phyloP scores from a whole-genome alignment of 2,888 invertebrate species.

The Nomada ferruginata region DNA sequence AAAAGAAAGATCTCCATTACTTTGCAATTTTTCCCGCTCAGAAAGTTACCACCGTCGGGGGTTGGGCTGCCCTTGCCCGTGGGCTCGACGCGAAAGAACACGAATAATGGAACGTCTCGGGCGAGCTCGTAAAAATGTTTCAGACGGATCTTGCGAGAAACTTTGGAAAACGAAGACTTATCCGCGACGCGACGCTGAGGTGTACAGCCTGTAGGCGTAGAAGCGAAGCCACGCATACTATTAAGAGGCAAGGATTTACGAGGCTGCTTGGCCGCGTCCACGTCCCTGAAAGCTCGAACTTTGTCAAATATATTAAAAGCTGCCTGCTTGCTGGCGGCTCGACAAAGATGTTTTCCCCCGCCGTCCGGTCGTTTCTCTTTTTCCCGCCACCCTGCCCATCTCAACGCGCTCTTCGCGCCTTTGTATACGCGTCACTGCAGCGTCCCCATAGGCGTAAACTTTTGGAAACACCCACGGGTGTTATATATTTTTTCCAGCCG shows the following conservation, averaged over 20 bases:
- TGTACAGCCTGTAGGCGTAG: constrained; percentile 32
- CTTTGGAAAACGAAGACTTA: constrained; percentile 68
- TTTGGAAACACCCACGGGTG: constrained; percentile 22
- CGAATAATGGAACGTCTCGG: constrained; percentile 42
- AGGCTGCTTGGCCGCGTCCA: constrained; percentile 48
- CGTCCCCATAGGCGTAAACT: constrained; percentile 55
- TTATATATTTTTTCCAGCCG: not conserved
- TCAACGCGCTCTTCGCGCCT: constrained; percentile 22
- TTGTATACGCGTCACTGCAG: constrained; percentile 29
- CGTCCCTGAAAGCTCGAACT: constrained; percentile 73
- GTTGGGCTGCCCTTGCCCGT: not conserved
- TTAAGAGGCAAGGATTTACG: constrained; percentile 64
- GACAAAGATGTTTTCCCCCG: constrained; percentile 63
- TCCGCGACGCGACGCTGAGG: constrained; percentile 32
- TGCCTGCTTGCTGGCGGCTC: constrained; percentile 59
- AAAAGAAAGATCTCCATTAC: not conserved
- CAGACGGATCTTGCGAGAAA: constrained; percentile 51
- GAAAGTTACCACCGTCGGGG: constrained; percentile 6
- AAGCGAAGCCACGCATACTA: constrained; percentile 57
- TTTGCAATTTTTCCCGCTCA: constrained; percentile 13
- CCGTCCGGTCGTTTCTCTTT: constrained; percentile 6
- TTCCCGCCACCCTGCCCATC: not conserved
- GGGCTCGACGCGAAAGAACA: constrained; percentile 3
- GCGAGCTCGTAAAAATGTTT: constrained; percentile 61
- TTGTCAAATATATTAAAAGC: constrained; percentile 80